These are phyloP conservation scores for Brachionus paranguensis DNA, from an alignment of 1,140 invertebrate species.

Conservation along the genomic window DNA sequence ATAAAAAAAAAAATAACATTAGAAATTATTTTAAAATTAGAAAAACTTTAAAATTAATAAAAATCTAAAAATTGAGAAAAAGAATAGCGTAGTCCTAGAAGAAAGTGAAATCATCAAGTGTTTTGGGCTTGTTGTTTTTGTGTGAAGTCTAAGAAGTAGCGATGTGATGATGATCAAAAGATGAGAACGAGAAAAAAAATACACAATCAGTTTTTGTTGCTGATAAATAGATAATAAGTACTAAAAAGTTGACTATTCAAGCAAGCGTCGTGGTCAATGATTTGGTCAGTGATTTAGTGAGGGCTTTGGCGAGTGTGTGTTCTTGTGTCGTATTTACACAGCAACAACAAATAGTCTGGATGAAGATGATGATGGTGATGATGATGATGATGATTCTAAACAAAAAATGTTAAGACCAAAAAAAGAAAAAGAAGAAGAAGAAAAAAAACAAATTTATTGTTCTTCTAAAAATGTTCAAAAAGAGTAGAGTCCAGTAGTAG, in stretches of 20 bases:
- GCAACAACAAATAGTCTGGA: not conserved
- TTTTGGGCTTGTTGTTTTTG: not conserved
- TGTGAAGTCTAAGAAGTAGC: not conserved
- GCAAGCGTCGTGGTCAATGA: not conserved
- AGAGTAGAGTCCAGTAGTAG: not conserved
- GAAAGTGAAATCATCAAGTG: not conserved
- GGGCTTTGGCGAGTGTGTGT: not conserved
- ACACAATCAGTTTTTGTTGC: not conserved
- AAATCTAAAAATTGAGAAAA: not conserved
- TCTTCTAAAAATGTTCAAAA: not conserved
- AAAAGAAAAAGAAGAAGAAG: not conserved
- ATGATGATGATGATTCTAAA: not conserved
- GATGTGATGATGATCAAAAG: not conserved
- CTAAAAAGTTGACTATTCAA: not conserved
- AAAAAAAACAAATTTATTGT: slow-evolving; percentile 8
- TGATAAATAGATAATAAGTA: not conserved
- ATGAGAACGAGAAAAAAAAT: not conserved
- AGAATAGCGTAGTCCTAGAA: not conserved
- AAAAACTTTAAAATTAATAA: not conserved
- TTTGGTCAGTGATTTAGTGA: not conserved
- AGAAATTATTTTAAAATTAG: not conserved
- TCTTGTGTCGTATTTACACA: slow-evolving; percentile 36
- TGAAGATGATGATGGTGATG: not conserved
- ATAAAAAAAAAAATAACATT: not conserved
- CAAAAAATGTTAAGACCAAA: not conserved